Base-by-base conservation (phyloP, 2,113 vertebrate genomes). In the Illadopsis cleaveri region DNA sequence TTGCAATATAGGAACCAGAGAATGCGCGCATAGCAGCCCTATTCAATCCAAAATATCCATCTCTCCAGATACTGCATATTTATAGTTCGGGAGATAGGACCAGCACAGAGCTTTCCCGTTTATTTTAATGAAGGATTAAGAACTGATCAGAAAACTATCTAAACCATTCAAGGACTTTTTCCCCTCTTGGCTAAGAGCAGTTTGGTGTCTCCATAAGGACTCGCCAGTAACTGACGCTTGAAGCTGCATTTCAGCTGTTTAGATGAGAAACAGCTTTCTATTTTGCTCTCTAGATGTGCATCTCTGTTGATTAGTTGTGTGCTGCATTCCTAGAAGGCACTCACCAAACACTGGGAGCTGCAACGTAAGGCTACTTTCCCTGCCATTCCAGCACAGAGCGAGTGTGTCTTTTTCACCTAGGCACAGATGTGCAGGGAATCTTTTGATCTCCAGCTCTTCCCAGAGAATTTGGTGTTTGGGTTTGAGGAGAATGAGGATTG, bases 61-160 rank as follows among this genome's bases (percentile, higher is more conserved):
- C 95, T 90, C 85, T 95, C 87, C 73, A 9, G 62, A 91, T 81
- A 75, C 72, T 88, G 77, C 47, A 31, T 97, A 94, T 96, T 96
- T 95, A 91, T 94, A 95, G 97, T 92, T 58, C 27, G 5, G 92
- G 93, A 80, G 92, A 92, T 50, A 89, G 81, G 82, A 90, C 65
- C 75, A 86, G 47, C 40, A 20, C 75, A 76, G 84, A 89, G 57
- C 90, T 95, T 96, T 93, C 88, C 70, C 56, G 45, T 93, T 95
- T 95, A 95, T 96, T 96, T 97, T 91, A 92, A 97, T 89, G 88
- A 91, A 94, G 96, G 95, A 95, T 95, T 96, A 96, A 92, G 93
- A 96, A 94, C 95, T 85, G 96, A 95, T 96, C 89, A 95, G 94
- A 94, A 84, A 97, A 93, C 53, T 81, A 97, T 96, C 90, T 95